Percentiles rank a stretch among this genome's conserved stretches.
Evolutionary conservation across 1,140 invertebrate species (phyloP).

Genomic region (Ostrea edulis): DNA sequence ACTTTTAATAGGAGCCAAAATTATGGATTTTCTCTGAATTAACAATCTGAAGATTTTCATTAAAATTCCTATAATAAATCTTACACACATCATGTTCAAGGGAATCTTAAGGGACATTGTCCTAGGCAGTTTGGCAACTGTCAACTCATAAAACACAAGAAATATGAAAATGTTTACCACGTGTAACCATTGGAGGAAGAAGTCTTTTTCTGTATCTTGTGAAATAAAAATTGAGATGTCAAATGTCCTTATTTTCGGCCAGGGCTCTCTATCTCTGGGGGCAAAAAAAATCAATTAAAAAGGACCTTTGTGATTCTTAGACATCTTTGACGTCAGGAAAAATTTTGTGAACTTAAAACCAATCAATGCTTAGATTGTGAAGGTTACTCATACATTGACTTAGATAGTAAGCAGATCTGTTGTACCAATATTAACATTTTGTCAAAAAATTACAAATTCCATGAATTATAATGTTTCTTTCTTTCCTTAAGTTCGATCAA

Average conservation of each 20-base stretch:
- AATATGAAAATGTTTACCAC: slow-evolving; percentile 29
- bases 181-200: slow-evolving; percentile 19
- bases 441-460: slow-evolving; percentile 33
- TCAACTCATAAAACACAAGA: slow-evolving; percentile 18
- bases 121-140: slow-evolving; percentile 5
- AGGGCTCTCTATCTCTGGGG: background rate
- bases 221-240: background rate
- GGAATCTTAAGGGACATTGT: slow-evolving; percentile 15
- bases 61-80: slow-evolving; percentile 35
- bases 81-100: slow-evolving; percentile 37
- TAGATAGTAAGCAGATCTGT: background rate
- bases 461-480: slow-evolving; percentile 26
- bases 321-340: slow-evolving; percentile 8
- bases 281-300: background rate
- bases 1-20: slow-evolving; percentile 19
- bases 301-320: slow-evolving; percentile 2
- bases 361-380: background rate
- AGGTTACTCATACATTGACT: slow-evolving; percentile 35
- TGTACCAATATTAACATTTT: slow-evolving; percentile 35
- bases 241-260: background rate
- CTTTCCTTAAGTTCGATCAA: background rate
- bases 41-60: slow-evolving; percentile 31
- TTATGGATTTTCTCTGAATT: slow-evolving; percentile 30
- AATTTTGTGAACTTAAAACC: background rate
- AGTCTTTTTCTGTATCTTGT: background rate